Evolutionary conservation across 2,113 vertebrate genomes (phyloP), one percentile per base, ranked within the genome.

Genomic region (Lepisosteus osseus): DNA sequence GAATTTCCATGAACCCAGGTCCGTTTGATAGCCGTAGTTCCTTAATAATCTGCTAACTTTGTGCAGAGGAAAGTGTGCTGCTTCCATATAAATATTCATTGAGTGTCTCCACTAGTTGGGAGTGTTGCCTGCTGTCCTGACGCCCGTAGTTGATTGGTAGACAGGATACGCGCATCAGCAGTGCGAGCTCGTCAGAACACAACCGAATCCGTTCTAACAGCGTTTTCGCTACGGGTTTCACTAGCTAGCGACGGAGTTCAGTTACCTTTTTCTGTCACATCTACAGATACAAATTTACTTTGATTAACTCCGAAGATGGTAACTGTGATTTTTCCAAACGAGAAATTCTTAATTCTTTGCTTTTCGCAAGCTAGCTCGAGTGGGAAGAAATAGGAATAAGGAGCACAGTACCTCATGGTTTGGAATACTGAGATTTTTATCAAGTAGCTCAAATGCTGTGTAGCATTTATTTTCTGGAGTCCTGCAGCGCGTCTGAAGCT

Each of bases 181-280:
- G 74, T 54, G 82, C 83, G 85, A 89, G 87, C 86, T 89, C 87
- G 78, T 86, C 85, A 78, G 76, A 87, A 76, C 78, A 65, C 79
- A 61, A 77, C 47, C 42, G 66, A 17, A 69, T 51, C 43, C 74
- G 82, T 76, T 47, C 74, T 74, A 81, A 77, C 81, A 70, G 77
- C 81, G 76, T 80, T 83, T 80, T 12, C 76, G 81, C 76, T 6
- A 72, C 77, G 47, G 67, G 69, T 79, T 83, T 85, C 87, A 85
- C 85, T 29, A 29, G 29, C 29, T 29, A 29, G 29, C 29, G 29
- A 29, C 29, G 29, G 29, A 29, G 29, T 29, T 29, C 29, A 29
- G 29, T 29, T 29, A 29, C 29, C 82, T 83, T 81, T 80, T 65
- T 74, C 70, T 59, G 40, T 59, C n/a, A 8, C 13, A 40, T 59